Base-by-base conservation (phyloP, 2,113 vertebrate species). In the Puntigrus tetrazona region DNA sequence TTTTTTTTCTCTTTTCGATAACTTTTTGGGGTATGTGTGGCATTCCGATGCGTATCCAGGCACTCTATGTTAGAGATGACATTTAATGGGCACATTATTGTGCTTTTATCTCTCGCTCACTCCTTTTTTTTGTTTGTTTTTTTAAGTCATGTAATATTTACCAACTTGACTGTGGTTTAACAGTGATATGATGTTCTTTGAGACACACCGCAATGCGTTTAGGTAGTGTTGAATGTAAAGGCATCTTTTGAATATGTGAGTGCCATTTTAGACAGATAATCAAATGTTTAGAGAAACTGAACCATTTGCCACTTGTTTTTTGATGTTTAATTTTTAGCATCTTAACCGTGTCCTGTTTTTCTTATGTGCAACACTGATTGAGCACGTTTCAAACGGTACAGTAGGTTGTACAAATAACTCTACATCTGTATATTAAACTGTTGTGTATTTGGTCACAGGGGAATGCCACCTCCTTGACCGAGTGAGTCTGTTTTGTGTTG, bases 1-100 rank as follows among this genome's bases (percentile, higher is more conserved):
- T 89, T 52, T 87, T 83, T 89, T 90, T 92, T 90, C 85, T 78
- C 87, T 83, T 86, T 81, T 92, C 88, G 3, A 52, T 22, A 34
- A 2, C 2, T 41, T 86, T n/a, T 85, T 88, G 31, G 47, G 20
- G 81, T 87, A 83, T 72, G 36, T 81, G 41, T 89, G 77, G 57
- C 50, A 82, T 92, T 88, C 88, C 77, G 89, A 89, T 90, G 86
- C 87, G 73, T 87, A 86, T 89, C 80, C 67, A 80, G 89, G 88
- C 90, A 75, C 96, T 92, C 93, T 94, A 95, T 87, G 92, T 94
- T 93, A 89, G 91, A 85, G 90, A 93, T 87, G 89, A 90, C 86
- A 87, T 92, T 90, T 86, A 75, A 85, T 67, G 18, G 89, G 94
- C 81, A 85, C 93, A 70, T 93, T 91, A 81, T 63, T 87, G 88